Base-by-base conservation (phyloP, 2,113 vertebrate genomes). In the Tragelaphus buxtoni region DNA sequence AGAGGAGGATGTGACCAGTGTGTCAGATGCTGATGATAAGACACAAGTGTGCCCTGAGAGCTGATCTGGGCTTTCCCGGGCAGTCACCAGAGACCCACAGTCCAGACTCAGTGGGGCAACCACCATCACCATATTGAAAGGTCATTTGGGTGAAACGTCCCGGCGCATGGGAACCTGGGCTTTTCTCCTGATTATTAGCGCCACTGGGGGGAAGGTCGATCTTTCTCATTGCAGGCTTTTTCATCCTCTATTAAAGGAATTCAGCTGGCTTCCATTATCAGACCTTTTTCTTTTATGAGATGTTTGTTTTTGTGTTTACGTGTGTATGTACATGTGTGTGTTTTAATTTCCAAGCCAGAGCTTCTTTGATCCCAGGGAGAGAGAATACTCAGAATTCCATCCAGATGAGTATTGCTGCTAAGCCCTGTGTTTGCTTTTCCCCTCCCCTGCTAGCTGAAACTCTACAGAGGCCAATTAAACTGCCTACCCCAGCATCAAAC, bases 341-440 rank as follows among this genome's bases (percentile, higher is more conserved):
- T 30, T 96, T 98, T 95, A 60, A 77, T 88, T 84, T 96, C 76
- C 84, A 90, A 87, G n/a, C 45, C 76, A 74, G 60, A 92, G 60
- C 5, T 39, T 10, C 91, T 98, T 98, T 98, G 96, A 98, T 98
- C 97, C 35, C 87, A 61, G 56, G 56, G 28, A 97, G 97, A 97
- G 47, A 91, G 60, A 98, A 96, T 79, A 69, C 95, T 88, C 88
- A 65, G 72, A 95, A 92, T 81, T 72, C 4, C 96, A 90, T 97
- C 72, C 76, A 93, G 94, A 97, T 94, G 95, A 91, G 60, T 24
- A 90, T 82, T 24, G 79, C 49, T 80, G 63, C 92, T 90, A 93
- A 94, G 30, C 17, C 58, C 5, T 13, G 0, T 79, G 17, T 96
- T 98, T 93, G 72, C 10, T 61, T 97, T 96, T 96, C 89, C 91